Conservation (phyloP, 1,140 invertebrate genomes). For the Pentalonia nigronervosa region DNA sequence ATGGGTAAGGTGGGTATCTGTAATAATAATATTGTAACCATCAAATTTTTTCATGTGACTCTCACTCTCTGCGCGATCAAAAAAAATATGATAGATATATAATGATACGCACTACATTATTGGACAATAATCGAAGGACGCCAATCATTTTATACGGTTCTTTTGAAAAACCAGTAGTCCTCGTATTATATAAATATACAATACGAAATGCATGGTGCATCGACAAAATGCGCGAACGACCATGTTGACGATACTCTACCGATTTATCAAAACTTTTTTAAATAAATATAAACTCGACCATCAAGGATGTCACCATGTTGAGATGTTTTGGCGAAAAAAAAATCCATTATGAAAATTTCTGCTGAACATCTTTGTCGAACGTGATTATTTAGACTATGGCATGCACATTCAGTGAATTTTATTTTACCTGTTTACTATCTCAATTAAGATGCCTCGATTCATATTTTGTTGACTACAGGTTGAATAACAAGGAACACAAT, state of each 20-base stretch:
- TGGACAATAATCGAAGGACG: slow-evolving; percentile 14
- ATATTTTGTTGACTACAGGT: not conserved
- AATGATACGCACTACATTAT: not conserved
- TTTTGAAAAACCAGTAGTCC: slow-evolving; percentile 36
- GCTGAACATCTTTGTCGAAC: not conserved
- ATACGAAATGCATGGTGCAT: not conserved
- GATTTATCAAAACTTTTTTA: not conserved
- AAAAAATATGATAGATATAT: not conserved
- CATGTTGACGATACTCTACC: not conserved
- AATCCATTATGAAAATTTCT: not conserved
- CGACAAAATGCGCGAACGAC: not conserved
- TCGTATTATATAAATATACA: not conserved
- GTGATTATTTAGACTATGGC: not conserved
- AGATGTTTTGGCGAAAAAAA: not conserved
- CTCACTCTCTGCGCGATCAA: not conserved
- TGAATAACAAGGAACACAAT: slow-evolving; percentile 16
- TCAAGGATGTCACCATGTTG: slow-evolving; percentile 28
- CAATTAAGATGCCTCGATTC: not conserved
- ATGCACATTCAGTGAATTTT: not conserved
- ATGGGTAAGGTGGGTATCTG: not conserved
- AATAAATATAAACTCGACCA: not conserved
- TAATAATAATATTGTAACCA: not conserved
- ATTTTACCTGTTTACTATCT: not conserved
- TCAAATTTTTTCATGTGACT: not conserved
- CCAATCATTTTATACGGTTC: slow-evolving; percentile 25